Conservation (phyloP, 2,113 vertebrate species). For the Rousettus leschenaultii region DNA sequence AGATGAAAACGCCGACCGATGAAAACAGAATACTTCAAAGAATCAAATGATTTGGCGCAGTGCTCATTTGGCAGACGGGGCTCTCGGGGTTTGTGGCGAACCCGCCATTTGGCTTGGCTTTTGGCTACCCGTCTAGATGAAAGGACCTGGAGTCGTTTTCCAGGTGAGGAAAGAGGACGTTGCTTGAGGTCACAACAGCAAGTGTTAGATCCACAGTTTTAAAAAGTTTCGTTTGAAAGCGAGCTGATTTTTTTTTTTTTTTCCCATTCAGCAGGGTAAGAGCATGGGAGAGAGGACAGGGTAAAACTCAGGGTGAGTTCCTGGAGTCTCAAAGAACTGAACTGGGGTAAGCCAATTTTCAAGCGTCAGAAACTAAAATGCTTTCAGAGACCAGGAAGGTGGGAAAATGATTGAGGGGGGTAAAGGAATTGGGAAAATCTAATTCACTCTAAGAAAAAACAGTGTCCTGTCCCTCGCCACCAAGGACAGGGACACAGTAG, state of each 20-base stretch:
- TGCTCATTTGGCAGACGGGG: accelerated
- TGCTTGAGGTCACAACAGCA: background rate
- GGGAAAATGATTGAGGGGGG: background rate
- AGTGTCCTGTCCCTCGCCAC: background rate
- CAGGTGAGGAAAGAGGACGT: background rate
- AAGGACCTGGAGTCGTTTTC: background rate
- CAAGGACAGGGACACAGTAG: background rate
- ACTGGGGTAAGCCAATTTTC: background rate
- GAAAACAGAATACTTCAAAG: background rate
- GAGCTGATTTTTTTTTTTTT: no score
- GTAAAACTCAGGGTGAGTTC: background rate
- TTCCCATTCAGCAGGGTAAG: background rate
- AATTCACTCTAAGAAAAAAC: background rate
- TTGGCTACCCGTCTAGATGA: background rate
- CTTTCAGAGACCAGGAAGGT: background rate
- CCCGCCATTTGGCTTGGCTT: background rate
- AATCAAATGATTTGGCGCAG: background rate
- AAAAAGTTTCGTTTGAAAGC: background rate
- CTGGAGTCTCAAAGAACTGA: background rate
- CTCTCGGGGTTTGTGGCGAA: background rate
- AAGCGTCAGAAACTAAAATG: background rate
- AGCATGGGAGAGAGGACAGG: background rate
- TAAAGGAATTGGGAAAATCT: background rate
- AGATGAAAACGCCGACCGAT: background rate
- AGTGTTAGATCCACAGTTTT: accelerated